Evolutionary conservation across 2,888 invertebrate genomes (phyloP).

Genomic region (Acanthosepion esculentum): DNA sequence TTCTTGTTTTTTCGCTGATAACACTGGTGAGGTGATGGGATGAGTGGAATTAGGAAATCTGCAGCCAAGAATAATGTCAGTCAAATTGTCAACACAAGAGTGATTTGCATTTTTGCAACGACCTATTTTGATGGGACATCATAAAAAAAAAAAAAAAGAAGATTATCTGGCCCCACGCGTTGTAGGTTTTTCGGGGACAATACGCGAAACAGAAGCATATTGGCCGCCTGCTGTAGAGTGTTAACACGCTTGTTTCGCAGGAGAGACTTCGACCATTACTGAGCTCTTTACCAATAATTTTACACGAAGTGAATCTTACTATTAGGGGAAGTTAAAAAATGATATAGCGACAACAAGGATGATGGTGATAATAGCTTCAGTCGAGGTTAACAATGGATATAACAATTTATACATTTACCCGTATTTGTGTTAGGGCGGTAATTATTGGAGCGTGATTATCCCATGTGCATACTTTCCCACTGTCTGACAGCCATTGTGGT

Average conservation of each 20-base stretch:
- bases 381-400: too few species aligned
- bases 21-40: not conserved
- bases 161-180: too few species aligned
- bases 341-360: too few species aligned
- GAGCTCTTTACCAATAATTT: not conserved
- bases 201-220: not conserved
- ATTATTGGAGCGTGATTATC: too few species aligned
- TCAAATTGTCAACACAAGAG: conserved; percentile 11
- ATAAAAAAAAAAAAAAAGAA: not conserved
- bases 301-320: not conserved
- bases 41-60: not conserved
- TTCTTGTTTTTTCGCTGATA: not conserved
- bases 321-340: not conserved
- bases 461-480: too few species aligned
- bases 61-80: not conserved
- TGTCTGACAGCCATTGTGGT: too few species aligned
- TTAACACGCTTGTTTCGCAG: not conserved
- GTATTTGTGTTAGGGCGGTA: too few species aligned
- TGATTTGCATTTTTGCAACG: conserved; percentile 2
- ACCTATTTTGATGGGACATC: not conserved
- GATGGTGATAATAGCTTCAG: too few species aligned
- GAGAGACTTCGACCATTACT: not conserved
- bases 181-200: not conserved
- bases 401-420: too few species aligned
- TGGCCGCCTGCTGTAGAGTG: not conserved